Evolutionary conservation across 2,797 vertebrate genomes (phyloP).

Genomic region (Hyperoplus lanceolatus): DNA sequence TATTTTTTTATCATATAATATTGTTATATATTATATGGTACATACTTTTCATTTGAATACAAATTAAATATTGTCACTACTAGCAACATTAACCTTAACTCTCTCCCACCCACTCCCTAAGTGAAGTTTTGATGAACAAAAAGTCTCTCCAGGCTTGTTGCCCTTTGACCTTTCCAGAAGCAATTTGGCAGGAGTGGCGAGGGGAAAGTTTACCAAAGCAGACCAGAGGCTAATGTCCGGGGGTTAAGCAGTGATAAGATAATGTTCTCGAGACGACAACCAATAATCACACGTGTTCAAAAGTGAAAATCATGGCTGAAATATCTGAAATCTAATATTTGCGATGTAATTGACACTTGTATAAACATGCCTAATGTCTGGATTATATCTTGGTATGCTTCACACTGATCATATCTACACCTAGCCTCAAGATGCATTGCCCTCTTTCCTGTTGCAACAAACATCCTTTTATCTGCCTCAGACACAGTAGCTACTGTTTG

Average conservation of each 20-base stretch:
- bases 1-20: background rate
- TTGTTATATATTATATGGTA: conserved; percentile 7
- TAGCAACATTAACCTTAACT: background rate
- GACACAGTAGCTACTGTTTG: background rate
- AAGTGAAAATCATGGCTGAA: background rate
- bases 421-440: no score
- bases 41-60: conserved; percentile 8
- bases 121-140: conserved; percentile 5
- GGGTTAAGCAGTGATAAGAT: conserved; percentile 6
- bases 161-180: conserved; percentile 36
- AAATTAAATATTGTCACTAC: conserved; percentile 3
- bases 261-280: background rate
- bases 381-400: background rate
- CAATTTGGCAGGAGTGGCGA: background rate
- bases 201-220: conserved; percentile 25
- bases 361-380: background rate
- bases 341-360: background rate
- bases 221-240: background rate
- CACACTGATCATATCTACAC: background rate
- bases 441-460: background rate
- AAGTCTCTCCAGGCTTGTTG: background rate
- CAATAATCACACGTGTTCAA: background rate
- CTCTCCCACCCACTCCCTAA: background rate
- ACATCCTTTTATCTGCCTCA: background rate
- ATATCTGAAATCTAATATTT: background rate